These are phyloP conservation scores for Drosophila formosana DNA, from an alignment of 2,888 invertebrate genomes.

Conservation along the genomic window DNA sequence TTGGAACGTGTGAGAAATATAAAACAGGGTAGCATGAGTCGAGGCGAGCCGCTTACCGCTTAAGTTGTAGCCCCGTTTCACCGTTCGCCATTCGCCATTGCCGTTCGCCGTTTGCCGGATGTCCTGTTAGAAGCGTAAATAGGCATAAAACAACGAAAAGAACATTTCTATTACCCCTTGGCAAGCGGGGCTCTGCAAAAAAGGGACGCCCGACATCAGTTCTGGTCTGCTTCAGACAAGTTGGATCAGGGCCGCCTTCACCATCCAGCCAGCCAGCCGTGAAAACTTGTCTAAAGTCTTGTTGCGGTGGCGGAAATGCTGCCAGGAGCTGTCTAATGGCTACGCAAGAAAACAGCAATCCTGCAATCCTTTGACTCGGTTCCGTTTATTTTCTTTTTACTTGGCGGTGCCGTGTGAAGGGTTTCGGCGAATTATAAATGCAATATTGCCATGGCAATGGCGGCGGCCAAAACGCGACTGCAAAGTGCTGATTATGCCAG, in stretches of 20 bases:
- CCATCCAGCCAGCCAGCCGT: conserved; percentile 55
- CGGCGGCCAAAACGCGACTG: conserved; percentile 64
- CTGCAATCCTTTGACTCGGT: conserved; percentile 53
- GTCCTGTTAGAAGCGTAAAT: conserved; percentile 81
- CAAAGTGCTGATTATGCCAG: conserved; percentile 67
- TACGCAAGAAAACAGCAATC: conserved; percentile 57
- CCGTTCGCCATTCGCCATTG: conserved; percentile 31
- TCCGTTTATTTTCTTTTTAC: conserved; percentile 21
- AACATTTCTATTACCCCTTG: conserved; percentile 75
- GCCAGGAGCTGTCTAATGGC: conserved; percentile 77
- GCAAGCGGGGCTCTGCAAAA: conserved; percentile 1
- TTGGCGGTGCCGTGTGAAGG: conserved; percentile 2
- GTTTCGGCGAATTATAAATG: conserved; percentile 58
- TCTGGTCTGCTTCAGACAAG: conserved; percentile 8
- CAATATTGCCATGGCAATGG: conserved; percentile 69
- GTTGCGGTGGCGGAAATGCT: conserved; percentile 67
- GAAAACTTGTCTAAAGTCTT: conserved; percentile 76
- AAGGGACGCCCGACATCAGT: conserved; percentile 13
- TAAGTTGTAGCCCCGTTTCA: conserved; percentile 70
- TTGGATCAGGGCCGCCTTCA: conserved; percentile 39
- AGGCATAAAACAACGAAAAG: conserved; percentile 81
- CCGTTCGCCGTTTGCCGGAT: conserved; percentile 51
- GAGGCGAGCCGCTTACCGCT: conserved; percentile 61
- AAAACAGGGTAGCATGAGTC: conserved; percentile 54
- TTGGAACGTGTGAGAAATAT: conserved; percentile 85